Base-by-base conservation (phyloP, 2,113 vertebrate genomes). In the Hypomesus transpacificus region DNA sequence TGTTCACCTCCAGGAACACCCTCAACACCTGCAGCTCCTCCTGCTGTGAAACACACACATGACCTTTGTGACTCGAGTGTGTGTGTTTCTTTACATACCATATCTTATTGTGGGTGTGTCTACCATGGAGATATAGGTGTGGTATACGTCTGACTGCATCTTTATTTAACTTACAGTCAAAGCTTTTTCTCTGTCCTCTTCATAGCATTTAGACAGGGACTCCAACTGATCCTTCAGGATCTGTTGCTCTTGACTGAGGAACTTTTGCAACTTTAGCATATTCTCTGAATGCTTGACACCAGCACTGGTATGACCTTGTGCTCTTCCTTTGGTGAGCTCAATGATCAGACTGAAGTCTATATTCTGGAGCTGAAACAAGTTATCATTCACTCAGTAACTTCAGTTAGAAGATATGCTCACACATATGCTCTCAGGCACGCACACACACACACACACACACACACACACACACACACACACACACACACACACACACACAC, bases 151-250 rank as follows among this genome's bases (percentile, higher is more conserved):
- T 34, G 31, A 34, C 39, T 39, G 34, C 34, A 39, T 39, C 34
- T 26, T 13, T 50, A 17, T 46, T 28, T 3, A 31, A 56, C 68
- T 71, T 73, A 83, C 77, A 20, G 77, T 73, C 8, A 62, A 18
- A 7, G 51, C 63, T 14, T 14, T 13, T 1, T 71, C 26, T 75
- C 68, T 69, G 46, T 75, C 66, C 16, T 78, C 79, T 31, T 86
- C 79, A 20, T 68, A 70, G 9, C 59, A 24, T 3, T 69, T 14
- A 21, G 68, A 7, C 46, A 87, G 21, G 11, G 9, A 58, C 24
- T 86, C 71, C 64, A 87, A 79, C 82, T 77, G 86, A 14, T 87
- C 84, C 66, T 83, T 86, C 75, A 84, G 7, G 3, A 76, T 74
- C 2, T 80, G 34, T 16, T 82, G 82, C 39, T 87, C 86, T 24